phyloP scores from a whole-genome alignment of 2,888 invertebrate species.

The Chalcosyrphus nemorum region DNA sequence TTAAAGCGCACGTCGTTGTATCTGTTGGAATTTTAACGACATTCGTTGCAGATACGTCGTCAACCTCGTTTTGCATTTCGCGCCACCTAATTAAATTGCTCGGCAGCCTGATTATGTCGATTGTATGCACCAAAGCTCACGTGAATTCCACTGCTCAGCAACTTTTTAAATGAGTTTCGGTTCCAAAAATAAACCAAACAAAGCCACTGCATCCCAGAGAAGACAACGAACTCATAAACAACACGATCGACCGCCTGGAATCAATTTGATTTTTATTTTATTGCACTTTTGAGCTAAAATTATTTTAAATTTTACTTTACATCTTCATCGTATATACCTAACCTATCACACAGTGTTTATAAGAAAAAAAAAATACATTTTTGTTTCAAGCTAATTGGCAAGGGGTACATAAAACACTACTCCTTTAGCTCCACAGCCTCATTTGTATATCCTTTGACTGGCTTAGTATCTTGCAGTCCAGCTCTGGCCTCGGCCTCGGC shows the following conservation, averaged over 20 bases:
- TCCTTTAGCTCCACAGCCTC: conserved; percentile 81
- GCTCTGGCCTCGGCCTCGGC: conserved; percentile 81
- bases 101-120: background rate
- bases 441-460: conserved; percentile 77
- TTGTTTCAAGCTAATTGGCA: conserved; percentile 30
- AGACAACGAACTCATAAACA: conserved; percentile 25
- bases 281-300: conserved; percentile 44
- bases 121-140: background rate
- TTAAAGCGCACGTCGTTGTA: background rate
- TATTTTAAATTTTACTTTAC: conserved; percentile 7
- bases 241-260: background rate
- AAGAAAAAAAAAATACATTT: background rate
- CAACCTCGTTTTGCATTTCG: background rate
- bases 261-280: conserved; percentile 5
- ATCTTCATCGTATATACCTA: background rate
- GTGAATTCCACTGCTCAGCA: background rate
- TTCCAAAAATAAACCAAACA: conserved; percentile 14
- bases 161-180: conserved; percentile 1
- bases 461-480: conserved; percentile 80
- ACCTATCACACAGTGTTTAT: conserved; percentile 21
- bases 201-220: background rate
- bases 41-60: background rate
- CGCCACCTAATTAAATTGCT: conserved; percentile 2
- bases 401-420: conserved; percentile 66
- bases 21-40: conserved; percentile 4